Evolutionary conservation across 2,797 vertebrate genomes (phyloP).

Genomic region (Eremophila alpestris): DNA sequence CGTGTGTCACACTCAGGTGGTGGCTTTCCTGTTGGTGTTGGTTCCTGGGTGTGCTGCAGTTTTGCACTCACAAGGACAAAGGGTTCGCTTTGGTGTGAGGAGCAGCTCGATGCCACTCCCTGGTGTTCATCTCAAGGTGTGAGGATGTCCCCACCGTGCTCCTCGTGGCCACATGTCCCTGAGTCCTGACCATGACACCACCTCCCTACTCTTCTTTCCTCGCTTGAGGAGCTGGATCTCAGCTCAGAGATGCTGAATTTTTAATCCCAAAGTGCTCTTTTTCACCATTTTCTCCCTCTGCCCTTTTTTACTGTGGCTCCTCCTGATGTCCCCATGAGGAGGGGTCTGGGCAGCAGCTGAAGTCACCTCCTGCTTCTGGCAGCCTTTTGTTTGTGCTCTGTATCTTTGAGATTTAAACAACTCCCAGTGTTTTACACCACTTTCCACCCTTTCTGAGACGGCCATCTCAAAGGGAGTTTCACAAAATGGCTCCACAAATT

Average conservation of each 20-base stretch:
- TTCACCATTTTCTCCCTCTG: background rate
- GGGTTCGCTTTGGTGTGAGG: background rate
- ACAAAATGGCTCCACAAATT: background rate
- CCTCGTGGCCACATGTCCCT: fast-evolving
- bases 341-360: background rate
- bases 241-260: background rate
- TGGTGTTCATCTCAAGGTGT: too few relatives aligned
- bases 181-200: background rate
- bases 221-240: background rate
- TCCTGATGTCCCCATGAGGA: fast-evolving
- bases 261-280: background rate
- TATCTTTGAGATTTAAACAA: background rate
- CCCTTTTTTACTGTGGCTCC: background rate
- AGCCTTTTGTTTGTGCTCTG: background rate
- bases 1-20: fast-evolving
- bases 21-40: background rate
- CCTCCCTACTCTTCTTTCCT: background rate
- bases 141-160: fast-evolving
- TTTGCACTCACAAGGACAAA: fast-evolving
- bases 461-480: background rate
- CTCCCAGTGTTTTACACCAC: background rate
- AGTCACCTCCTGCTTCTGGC: background rate
- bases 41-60: fast-evolving
- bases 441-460: background rate
- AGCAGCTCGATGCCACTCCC: background rate